Base-by-base conservation (phyloP, 2,888 invertebrate species). In the Harpalus rufipes region DNA sequence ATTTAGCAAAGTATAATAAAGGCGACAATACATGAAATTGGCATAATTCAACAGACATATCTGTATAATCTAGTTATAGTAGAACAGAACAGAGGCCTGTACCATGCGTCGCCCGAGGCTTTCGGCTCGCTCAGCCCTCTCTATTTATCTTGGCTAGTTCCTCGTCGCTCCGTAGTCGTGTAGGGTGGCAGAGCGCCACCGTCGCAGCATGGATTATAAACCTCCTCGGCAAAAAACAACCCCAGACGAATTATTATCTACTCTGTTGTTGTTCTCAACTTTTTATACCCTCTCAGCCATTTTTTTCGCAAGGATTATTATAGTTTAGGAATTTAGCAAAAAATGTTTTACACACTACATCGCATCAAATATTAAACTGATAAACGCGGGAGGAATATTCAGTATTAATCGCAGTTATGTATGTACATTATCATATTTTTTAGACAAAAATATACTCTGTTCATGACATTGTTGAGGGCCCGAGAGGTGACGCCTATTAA, bases 101-200 rank as follows among this genome's bases (percentile, higher is more conserved):
- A 89, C 89, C 88, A 39, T 39, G 68, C 68, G 44, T 63, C 63
- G 63, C 63, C 21, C 21, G 63, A 18, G 18, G 63, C 63, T 7
- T 41, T 90, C 88, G 89, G 90, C 90, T 86, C 87, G 85, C 44
- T 32, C 32, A 90, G 90, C 90, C 88, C 89, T 89, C 89, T 90
- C 90, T 91, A 91, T 91, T 91, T 91, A 90, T 91, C 91, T 91
- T 90, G 88, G 88, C 90, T 89, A 89, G 89, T 89, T 89, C 88
- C 87, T 87, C 87, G 86, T 87, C 87, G 87, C 87, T 58, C 82
- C 58, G 72, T 61, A 16, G 65, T 12, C 68, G 12, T 25, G 16
- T 12, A 32, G 32, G 32, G 32, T 32, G 32, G 32, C 68, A 14
- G 51, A 21, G 51, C 51, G 68, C 44, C 68, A 21, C 81, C 65